phyloP scores from a whole-genome alignment of 2,888 invertebrate species.

The Apamea epomidion region DNA sequence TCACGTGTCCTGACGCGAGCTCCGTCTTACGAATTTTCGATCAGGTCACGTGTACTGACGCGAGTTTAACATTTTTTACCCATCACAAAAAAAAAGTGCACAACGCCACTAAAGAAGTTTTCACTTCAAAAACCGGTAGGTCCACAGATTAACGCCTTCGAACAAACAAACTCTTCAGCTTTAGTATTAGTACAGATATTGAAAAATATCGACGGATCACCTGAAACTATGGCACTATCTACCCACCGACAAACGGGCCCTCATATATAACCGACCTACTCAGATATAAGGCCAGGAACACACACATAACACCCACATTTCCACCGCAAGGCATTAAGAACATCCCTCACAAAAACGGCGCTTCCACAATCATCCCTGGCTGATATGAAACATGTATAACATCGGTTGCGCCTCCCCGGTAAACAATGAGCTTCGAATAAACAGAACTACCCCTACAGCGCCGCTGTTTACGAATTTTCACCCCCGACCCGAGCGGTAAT shows the following conservation, averaged over 20 bases:
- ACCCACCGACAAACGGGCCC: background rate
- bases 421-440: slow-evolving; percentile 67
- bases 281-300: slow-evolving; percentile 14
- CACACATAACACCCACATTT: slow-evolving; percentile 16
- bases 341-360: slow-evolving; percentile 52
- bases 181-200: too few species aligned
- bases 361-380: slow-evolving; percentile 50
- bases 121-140: too few species aligned
- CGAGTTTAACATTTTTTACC: too few species aligned
- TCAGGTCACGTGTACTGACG: too few species aligned
- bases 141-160: too few species aligned
- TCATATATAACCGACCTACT: background rate
- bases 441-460: slow-evolving; percentile 57
- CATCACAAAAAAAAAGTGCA: too few species aligned
- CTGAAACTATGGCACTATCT: too few species aligned
- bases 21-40: too few species aligned
- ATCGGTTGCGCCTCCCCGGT: slow-evolving; percentile 35
- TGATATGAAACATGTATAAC: slow-evolving; percentile 59
- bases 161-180: too few species aligned
- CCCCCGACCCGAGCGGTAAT: slow-evolving; percentile 62
- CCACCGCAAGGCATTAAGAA: slow-evolving; percentile 16
- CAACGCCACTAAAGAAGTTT: too few species aligned
- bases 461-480: slow-evolving; percentile 69
- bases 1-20: too few species aligned
- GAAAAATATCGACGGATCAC: too few species aligned